phyloP scores from a whole-genome alignment of 1,140 invertebrate genomes.

The Cydia strobilella region DNA sequence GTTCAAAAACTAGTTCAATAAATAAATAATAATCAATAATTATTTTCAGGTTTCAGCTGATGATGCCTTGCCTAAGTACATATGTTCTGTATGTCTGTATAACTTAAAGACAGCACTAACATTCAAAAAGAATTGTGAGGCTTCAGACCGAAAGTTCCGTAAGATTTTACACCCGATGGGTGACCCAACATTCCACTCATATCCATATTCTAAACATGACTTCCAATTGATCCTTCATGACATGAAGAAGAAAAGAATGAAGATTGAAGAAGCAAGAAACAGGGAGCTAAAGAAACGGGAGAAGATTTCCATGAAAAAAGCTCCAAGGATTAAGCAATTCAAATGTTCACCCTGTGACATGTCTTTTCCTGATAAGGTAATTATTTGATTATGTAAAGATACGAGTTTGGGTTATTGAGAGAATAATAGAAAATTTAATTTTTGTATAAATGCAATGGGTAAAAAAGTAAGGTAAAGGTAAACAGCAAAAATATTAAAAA shows the following conservation, averaged over 20 bases:
- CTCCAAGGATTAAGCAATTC: constrained; percentile 65
- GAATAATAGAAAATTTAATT: too few species aligned
- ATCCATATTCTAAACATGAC: constrained; percentile 76
- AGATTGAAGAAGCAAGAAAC: constrained; percentile 55
- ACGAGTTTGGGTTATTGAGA: too few species aligned
- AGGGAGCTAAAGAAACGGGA: constrained; percentile 57
- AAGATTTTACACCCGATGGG: constrained; percentile 70
- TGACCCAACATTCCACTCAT: constrained; percentile 61
- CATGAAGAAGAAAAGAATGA: constrained; percentile 65
- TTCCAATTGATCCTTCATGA: constrained; percentile 72
- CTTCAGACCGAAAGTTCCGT: constrained; percentile 64
- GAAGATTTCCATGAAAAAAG: constrained; percentile 59
- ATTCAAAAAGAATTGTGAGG: constrained; percentile 67
- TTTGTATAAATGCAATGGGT: too few species aligned
- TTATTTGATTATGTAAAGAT: neutral
- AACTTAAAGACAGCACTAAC: constrained; percentile 53
- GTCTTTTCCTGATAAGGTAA: constrained; percentile 64
- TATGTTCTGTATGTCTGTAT: constrained; percentile 64
- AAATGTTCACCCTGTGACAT: constrained; percentile 72
- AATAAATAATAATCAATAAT: neutral
- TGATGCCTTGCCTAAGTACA: constrained; percentile 70
- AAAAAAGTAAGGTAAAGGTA: too few species aligned
- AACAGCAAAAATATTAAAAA: too few species aligned
- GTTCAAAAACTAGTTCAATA: neutral
- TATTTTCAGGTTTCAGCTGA: constrained; percentile 58